Percentiles rank a stretch among this genome's conserved stretches.
Evolutionary conservation across 2,888 invertebrate species (phyloP).

Genomic region (Scrobipalpa atriplicella): DNA sequence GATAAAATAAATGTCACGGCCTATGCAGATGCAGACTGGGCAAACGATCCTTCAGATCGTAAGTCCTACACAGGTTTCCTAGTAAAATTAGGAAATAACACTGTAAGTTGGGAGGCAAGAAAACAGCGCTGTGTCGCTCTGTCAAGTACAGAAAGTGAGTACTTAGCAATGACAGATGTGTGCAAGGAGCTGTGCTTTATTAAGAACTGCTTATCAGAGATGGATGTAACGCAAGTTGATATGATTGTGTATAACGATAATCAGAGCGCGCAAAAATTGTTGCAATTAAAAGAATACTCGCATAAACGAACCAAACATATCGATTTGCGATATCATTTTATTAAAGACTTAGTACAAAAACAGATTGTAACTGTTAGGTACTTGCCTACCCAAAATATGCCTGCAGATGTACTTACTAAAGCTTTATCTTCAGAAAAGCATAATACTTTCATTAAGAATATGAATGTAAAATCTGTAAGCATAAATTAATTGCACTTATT

Average conservation of each 20-base stretch:
- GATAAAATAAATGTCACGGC: constrained; percentile 14
- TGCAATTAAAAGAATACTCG: not conserved
- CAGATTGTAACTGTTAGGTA: not conserved
- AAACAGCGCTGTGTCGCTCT: constrained; percentile 37
- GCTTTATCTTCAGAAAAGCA: not conserved
- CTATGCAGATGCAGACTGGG: constrained; percentile 35
- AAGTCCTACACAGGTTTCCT: constrained; percentile 38
- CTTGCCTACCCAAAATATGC: not conserved
- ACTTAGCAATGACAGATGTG: constrained; percentile 33
- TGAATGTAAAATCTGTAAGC: too few relatives aligned
- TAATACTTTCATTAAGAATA: too few relatives aligned
- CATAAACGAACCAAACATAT: constrained; percentile 1
- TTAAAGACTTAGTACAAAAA: not conserved
- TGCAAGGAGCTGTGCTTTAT: constrained; percentile 34
- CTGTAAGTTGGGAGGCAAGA: constrained; percentile 35
- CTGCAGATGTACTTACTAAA: not conserved
- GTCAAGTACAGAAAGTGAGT: constrained; percentile 39
- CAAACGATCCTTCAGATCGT: constrained; percentile 32
- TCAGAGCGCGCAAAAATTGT: not conserved
- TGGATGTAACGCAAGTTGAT: not conserved
- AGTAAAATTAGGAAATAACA: constrained; percentile 28
- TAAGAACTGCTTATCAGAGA: not conserved
- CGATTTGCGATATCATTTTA: too few relatives aligned
- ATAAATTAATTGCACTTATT: too few relatives aligned
- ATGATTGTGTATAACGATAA: not conserved